phyloP scores from a whole-genome alignment of 2,888 invertebrate genomes.

The Timandra comae region DNA sequence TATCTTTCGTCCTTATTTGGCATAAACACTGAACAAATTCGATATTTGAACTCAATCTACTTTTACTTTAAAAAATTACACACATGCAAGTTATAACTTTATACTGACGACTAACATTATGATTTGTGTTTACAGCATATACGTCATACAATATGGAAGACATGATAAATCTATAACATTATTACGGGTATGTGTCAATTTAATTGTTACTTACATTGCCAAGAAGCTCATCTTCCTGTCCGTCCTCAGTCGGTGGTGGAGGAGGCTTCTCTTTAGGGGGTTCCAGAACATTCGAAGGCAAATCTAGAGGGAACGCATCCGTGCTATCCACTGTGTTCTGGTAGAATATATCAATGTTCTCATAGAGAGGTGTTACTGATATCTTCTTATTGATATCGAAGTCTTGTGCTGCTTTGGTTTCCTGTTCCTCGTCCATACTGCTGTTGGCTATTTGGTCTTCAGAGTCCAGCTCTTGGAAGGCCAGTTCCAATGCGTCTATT shows the following conservation, averaged over 20 bases:
- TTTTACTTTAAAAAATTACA: too few species aligned
- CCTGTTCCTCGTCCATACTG: conserved; percentile 50
- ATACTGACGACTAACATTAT: too few species aligned
- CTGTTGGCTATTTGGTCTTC: conserved; percentile 42
- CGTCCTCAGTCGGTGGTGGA: conserved; percentile 82
- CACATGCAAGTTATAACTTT: too few species aligned
- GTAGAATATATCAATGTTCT: conserved; percentile 78
- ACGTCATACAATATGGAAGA: too few species aligned
- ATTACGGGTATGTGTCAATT: too few species aligned
- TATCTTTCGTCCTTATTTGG: too few species aligned
- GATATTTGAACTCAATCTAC: too few species aligned
- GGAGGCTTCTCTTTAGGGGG: conserved; percentile 93
- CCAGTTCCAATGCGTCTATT: conserved; percentile 79
- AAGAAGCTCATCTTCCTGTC: conserved; percentile 57
- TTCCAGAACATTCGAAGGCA: conserved; percentile 78
- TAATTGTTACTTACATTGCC: conserved; percentile 68
- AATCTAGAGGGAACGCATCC: conserved; percentile 72
- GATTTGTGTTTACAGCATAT: too few species aligned
- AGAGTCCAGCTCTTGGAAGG: conserved; percentile 79
- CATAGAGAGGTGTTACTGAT: conserved; percentile 75
- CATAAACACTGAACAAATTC: too few species aligned
- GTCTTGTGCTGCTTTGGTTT: conserved; percentile 27
- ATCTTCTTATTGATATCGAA: conserved; percentile 51
- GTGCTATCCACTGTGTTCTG: conserved; percentile 44
- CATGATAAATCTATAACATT: too few species aligned